Evolutionary conservation across 2,113 vertebrate genomes (phyloP).

Genomic region (rabbit (Oryctolagus cuniculus)): mOryCun1.1 NC_091432.1:91739501-91740000

Average conservation of each 20-base stretch:
- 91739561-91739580: background rate
- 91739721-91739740: background rate
- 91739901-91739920: no score
- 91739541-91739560: background rate
- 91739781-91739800: background rate
- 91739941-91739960: no score
- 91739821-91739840: background rate
- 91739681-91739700: background rate
- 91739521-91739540: conserved; percentile 20
- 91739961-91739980: no score
- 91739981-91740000: no score
- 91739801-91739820: background rate
- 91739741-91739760: background rate
- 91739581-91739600: background rate
- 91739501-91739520: background rate
- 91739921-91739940: no score
- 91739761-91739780: background rate
- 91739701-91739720: background rate
- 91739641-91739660: conserved; percentile 28
- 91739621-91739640: conserved; percentile 6
- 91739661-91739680: background rate
- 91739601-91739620: background rate
- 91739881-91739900: no score
- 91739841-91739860: background rate
- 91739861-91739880: no score